Evolutionary conservation across 2,888 invertebrate species (phyloP), one percentile per base, ranked within the genome.

Genomic region (Heliconius hortense): DNA sequence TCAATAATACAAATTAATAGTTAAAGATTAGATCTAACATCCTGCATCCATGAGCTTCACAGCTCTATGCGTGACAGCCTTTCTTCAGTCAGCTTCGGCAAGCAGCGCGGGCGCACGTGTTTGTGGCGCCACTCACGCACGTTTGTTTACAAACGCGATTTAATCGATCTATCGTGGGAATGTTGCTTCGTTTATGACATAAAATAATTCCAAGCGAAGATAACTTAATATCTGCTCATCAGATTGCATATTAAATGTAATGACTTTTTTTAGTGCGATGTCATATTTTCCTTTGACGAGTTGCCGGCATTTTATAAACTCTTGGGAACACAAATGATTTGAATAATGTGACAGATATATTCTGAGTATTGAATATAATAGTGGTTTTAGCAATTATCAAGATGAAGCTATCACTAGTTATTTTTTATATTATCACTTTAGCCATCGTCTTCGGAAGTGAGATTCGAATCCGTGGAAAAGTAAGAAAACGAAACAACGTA

Each of bases 261-360:
- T 87, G 85, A 87, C 85, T 87, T 89, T 89, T 87, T 88, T 87
- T 87, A 91, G 87, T 90, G 88, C 90, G 87, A 93, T 92, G 91
- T 88, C 88, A 88, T 87, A 83, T 89, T 82, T 84, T 81, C 82
- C 85, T 87, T 89, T 89, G 90, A 89, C 89, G 90, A 90, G 87
- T 85, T 83, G 85, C 85, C 84, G 86, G 83, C 86, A 84, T 83
- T 89, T 89, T 89, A 90, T 86, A 86, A 85, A 85, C 84, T 83
- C 84, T 87, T 85, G 86, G 84, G 86, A 80, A 85, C 85, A 89
- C 92, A 92, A 92, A 92, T 91, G 87, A 89, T 82, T 84, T 83
- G 86, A 87, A 92, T 92, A 91, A 94, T 94, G 92, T 91, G 93
- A 92, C 92, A 92, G 86, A 88, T 88, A 89, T 89, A 90, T 90